Base-by-base conservation (phyloP, 1,140 invertebrate species). In the Eueides isabella region DNA sequence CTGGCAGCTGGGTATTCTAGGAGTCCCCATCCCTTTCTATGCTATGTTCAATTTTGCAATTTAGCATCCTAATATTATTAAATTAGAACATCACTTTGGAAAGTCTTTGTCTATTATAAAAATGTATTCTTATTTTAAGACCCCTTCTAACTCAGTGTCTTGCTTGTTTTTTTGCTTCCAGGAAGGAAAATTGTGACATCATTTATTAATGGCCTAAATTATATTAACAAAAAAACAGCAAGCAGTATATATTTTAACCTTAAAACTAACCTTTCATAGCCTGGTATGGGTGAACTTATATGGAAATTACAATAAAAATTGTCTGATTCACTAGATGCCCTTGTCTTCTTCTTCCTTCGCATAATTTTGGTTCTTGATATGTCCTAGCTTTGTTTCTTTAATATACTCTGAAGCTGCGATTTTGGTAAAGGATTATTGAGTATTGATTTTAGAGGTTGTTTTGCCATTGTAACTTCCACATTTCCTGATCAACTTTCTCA, bases 361-460 rank as follows among this genome's bases (percentile, higher is more conserved):
- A 2, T 31, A 67, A 68, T 75, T 83, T 90, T 61, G 78, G 72
- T 23, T 93, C 90, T 23, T 84, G 84, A 67, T 89, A 85, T 14
- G 78, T 69, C 72, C 78, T 88, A 63, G 72, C 81, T 79, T 92
- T 93, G 7, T 77, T 93, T 93, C 69, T 93, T 93, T 29, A 93
- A 81, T 75, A 93, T 93, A 33, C 91, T 84, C 44, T 82, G 89
- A 4, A 86, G 89, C 1, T 87, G 84, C 41, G 89, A 85, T 75
- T 86, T 92, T 44, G 84, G 84, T 71, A 88, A 75, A 1, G 90
- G 85, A 74, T 93, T 92, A 75, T 93, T 93, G 67, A 92, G 87
- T 85, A 93, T 93, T 68, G 91, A 91, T 78, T 93, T 93, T n/a
- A 93, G 76, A 26, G 91, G 91, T 65, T 90, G 90, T 76, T 92